Evolutionary conservation across 2,113 vertebrate species (phyloP).

Genomic region (Otus sunia): DNA sequence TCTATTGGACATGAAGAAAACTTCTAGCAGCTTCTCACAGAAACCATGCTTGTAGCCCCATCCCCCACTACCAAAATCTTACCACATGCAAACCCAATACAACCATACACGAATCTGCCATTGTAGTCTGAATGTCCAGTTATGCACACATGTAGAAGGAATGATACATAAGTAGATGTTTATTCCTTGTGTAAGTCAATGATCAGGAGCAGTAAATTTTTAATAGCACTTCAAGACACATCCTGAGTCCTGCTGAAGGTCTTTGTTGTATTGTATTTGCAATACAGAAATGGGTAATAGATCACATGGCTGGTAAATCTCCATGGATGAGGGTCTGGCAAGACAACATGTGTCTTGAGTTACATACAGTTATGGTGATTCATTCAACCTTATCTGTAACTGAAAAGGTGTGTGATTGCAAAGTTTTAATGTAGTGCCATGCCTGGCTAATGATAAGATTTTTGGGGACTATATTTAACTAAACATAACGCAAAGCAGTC

Average conservation of each 20-base stretch:
- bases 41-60: not conserved
- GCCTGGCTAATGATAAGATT: not conserved
- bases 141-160: not conserved
- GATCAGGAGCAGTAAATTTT: not conserved
- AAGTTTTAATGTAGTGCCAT: not conserved
- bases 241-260: not conserved
- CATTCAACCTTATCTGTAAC: not conserved
- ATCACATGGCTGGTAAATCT: not conserved
- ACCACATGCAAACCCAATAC: fast-evolving
- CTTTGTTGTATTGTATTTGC: not conserved
- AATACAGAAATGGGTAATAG: not conserved
- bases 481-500: not conserved
- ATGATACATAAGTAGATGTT: not conserved
- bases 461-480: not conserved
- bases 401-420: not conserved
- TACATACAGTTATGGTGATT: too few species aligned
- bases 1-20: not conserved
- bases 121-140: not conserved
- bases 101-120: not conserved
- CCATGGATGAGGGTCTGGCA: not conserved
- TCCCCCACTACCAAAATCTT: not conserved
- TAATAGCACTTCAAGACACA: not conserved
- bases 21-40: not conserved
- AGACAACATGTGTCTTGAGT: not conserved
- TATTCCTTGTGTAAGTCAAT: not conserved